A percentile compares a stretch with the other conserved stretches of the same genome.
Evolutionary conservation across 2,888 invertebrate genomes (phyloP).

Genomic region (Xanthorhoe designata): DNA sequence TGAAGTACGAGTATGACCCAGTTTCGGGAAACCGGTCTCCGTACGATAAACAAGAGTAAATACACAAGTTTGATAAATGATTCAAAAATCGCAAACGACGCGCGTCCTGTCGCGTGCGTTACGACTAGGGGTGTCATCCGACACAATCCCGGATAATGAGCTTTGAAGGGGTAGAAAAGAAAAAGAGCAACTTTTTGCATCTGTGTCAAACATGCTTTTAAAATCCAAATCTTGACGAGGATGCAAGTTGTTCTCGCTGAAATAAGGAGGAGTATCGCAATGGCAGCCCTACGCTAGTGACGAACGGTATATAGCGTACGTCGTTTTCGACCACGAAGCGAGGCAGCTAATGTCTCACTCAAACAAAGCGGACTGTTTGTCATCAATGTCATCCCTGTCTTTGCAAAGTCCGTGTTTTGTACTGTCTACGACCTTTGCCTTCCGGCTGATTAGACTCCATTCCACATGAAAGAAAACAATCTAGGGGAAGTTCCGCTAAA

Average conservation of each 20-base stretch:
- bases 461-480: constrained; percentile 26
- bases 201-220: constrained; percentile 21
- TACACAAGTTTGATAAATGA: constrained; percentile 63
- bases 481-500: constrained; percentile 17
- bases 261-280: constrained; percentile 25
- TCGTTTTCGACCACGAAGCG: constrained; percentile 42
- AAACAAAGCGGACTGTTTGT: constrained; percentile 50
- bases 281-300: constrained; percentile 35
- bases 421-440: constrained; percentile 29
- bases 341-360: constrained; percentile 45
- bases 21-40: constrained; percentile 53
- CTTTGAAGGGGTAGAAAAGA: constrained; percentile 25
- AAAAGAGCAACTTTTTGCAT: constrained; percentile 23
- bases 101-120: constrained; percentile 36
- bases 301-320: constrained; percentile 39
- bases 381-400: constrained; percentile 45
- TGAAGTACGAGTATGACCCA: constrained; percentile 57
- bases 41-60: constrained; percentile 58
- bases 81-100: constrained; percentile 59
- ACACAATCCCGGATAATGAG: constrained; percentile 33
- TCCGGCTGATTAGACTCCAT: constrained; percentile 36
- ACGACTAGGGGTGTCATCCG: constrained; percentile 33
- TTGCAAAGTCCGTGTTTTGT: constrained; percentile 31
- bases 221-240: constrained; percentile 19
- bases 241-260: constrained; percentile 15